Evolutionary conservation across 2,888 invertebrate species (phyloP).

Genomic region (Choreutis nemorana): DNA sequence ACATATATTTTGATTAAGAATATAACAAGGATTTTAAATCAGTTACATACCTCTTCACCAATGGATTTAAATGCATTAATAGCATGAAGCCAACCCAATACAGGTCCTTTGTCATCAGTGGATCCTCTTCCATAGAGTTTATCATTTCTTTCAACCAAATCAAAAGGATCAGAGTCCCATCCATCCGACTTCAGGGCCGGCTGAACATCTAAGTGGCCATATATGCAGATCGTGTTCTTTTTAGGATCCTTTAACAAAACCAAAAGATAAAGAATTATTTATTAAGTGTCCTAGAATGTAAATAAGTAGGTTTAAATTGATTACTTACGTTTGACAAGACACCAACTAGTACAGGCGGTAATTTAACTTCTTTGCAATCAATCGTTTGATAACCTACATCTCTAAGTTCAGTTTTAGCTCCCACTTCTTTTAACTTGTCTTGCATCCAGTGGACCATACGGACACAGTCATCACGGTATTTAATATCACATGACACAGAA

Average conservation of each 20-base stretch:
- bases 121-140: slow-evolving; percentile 93
- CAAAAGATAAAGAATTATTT: background rate
- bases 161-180: slow-evolving; percentile 96
- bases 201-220: slow-evolving; percentile 98
- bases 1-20: slow-evolving; percentile 2
- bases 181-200: slow-evolving; percentile 93
- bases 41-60: slow-evolving; percentile 60
- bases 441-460: slow-evolving; percentile 89
- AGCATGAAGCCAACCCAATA: slow-evolving; percentile 94
- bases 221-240: slow-evolving; percentile 93
- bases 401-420: slow-evolving; percentile 74
- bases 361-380: slow-evolving; percentile 74
- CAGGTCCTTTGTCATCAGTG: slow-evolving; percentile 94
- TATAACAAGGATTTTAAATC: slow-evolving; percentile 1
- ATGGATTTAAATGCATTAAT: slow-evolving; percentile 85
- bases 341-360: slow-evolving; percentile 89
- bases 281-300: background rate
- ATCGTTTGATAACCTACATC: slow-evolving; percentile 81
- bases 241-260: slow-evolving; percentile 65
- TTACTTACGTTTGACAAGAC: slow-evolving; percentile 72
- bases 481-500: slow-evolving; percentile 93
- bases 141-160: slow-evolving; percentile 83
- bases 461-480: slow-evolving; percentile 79
- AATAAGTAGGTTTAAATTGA: background rate
- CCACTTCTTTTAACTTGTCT: slow-evolving; percentile 72